Evolutionary conservation across 2,888 invertebrate genomes (phyloP).

Genomic region (Spodoptera exigua): DNA sequence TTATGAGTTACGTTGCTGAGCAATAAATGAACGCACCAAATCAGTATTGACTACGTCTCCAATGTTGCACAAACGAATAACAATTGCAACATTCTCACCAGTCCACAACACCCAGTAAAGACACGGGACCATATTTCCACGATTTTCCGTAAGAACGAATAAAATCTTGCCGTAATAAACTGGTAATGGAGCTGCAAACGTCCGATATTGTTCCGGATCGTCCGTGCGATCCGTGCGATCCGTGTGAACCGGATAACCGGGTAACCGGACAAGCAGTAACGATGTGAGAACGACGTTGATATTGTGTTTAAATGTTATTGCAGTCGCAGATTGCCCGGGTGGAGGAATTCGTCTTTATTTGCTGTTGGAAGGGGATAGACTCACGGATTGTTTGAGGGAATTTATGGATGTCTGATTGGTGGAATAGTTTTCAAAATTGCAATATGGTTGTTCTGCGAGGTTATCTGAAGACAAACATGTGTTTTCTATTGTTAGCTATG

Average conservation of each 20-base stretch:
- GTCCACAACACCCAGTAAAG: too few relatives aligned
- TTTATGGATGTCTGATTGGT: too few relatives aligned
- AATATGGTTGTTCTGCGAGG: too few relatives aligned
- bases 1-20: too few relatives aligned
- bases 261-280: constrained; percentile 32
- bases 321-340: constrained; percentile 32
- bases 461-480: too few relatives aligned
- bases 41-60: too few relatives aligned
- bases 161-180: constrained; percentile 33
- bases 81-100: too few relatives aligned
- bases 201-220: constrained; percentile 21
- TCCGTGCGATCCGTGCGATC: constrained; percentile 25
- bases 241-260: constrained; percentile 15
- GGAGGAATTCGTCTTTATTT: constrained; percentile 45
- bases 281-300: constrained; percentile 44
- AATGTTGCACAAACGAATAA: too few relatives aligned
- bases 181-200: constrained; percentile 22
- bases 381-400: neutral
- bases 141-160: constrained; percentile 8
- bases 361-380: constrained; percentile 8
- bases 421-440: too few relatives aligned
- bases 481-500: too few relatives aligned
- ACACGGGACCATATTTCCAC: neutral
- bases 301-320: constrained; percentile 52
- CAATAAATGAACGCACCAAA: too few relatives aligned